These are phyloP conservation scores for Planiliza haematocheilus DNA, from an alignment of 2,113 vertebrate species.

Conservation along the genomic window DNA sequence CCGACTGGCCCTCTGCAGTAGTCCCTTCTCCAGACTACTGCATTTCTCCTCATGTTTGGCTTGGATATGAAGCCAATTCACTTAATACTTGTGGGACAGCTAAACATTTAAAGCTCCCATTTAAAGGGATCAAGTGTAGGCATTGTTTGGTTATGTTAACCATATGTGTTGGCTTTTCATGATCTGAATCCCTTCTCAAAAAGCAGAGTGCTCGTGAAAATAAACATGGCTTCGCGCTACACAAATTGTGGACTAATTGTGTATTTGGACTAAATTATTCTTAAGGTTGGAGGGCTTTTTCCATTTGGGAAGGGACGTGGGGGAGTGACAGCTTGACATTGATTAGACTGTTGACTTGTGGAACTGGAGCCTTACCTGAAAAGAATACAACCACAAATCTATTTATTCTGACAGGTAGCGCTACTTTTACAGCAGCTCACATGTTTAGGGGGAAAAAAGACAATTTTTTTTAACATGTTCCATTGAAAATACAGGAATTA, in stretches of 20 bases:
- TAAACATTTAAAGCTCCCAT: slow-evolving; percentile 81
- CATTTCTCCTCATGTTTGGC: slow-evolving; percentile 80
- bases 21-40: slow-evolving; percentile 76
- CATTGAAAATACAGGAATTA: slow-evolving; percentile 55
- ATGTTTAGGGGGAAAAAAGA: slow-evolving; percentile 44
- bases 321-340: slow-evolving; percentile 80
- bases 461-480: slow-evolving; percentile 12
- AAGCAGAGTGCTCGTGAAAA: slow-evolving; percentile 80
- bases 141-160: slow-evolving; percentile 86
- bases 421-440: slow-evolving; percentile 55
- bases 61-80: slow-evolving; percentile 77
- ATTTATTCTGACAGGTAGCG: slow-evolving; percentile 68
- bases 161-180: slow-evolving; percentile 83
- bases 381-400: slow-evolving; percentile 69
- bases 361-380: slow-evolving; percentile 80
- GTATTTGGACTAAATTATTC: slow-evolving; percentile 81
- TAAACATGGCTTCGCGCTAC: slow-evolving; percentile 82
- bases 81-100: slow-evolving; percentile 83
- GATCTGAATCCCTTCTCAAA: slow-evolving; percentile 77
- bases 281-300: slow-evolving; percentile 77
- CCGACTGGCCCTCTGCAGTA: slow-evolving; percentile 59
- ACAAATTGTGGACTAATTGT: slow-evolving; percentile 83
- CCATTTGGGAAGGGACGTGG: slow-evolving; percentile 63
- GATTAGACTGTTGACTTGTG: slow-evolving; percentile 81
- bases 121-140: slow-evolving; percentile 82